phyloP scores from a whole-genome alignment of 2,888 invertebrate species.

The Bugulina stolonifera region DNA sequence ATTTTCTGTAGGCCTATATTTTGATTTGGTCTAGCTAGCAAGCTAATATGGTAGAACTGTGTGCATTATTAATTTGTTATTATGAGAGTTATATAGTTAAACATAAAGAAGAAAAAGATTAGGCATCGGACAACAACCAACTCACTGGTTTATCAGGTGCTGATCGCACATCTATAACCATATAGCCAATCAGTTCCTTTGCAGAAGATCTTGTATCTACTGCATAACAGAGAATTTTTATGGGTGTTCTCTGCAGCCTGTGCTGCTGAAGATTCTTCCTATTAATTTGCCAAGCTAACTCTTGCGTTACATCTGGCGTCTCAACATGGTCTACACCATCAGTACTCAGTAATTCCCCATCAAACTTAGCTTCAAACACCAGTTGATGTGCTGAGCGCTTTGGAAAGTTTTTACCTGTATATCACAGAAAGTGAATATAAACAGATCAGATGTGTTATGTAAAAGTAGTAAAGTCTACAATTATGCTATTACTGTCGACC shows the following conservation, averaged over 20 bases:
- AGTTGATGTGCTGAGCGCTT: conserved; percentile 46
- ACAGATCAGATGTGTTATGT: too few relatives aligned
- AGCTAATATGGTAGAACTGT: too few relatives aligned
- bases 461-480: too few relatives aligned
- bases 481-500: too few relatives aligned
- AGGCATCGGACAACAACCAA: too few relatives aligned
- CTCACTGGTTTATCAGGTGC: conserved; percentile 45
- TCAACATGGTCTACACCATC: conserved; percentile 53
- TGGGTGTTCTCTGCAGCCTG: conserved; percentile 52
- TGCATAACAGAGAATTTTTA: conserved; percentile 54
- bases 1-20: too few relatives aligned
- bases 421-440: too few relatives aligned
- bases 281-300: conserved; percentile 55
- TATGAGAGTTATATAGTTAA: too few relatives aligned
- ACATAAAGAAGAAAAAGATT: too few relatives aligned
- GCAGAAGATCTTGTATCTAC: conserved; percentile 41
- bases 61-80: too few relatives aligned
- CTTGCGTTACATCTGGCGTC: conserved; percentile 52
- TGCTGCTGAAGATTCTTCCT: conserved; percentile 53
- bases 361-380: conserved; percentile 54
- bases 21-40: too few relatives aligned
- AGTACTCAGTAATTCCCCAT: conserved; percentile 53
- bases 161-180: conserved; percentile 53
- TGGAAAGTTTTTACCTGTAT: conserved; percentile 52
- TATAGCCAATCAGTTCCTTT: conserved; percentile 53